These are phyloP conservation scores for Plusia festucae DNA, from an alignment of 2,888 invertebrate species.

Conservation along the genomic window DNA sequence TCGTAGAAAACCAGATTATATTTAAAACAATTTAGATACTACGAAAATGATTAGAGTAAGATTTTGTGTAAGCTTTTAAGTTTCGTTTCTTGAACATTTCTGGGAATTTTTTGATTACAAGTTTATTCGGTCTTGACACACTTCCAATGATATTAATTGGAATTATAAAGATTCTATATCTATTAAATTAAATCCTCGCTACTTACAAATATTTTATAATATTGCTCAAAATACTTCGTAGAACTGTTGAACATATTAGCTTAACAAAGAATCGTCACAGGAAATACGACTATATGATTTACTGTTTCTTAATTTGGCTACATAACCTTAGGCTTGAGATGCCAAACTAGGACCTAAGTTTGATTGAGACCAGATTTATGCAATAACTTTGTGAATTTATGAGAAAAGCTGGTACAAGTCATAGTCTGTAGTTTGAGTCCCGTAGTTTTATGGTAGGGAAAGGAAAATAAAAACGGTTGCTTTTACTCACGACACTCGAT, in stretches of 20 bases:
- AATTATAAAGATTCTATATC: too few species aligned
- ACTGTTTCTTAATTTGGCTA: conserved; percentile 42
- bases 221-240: too few species aligned
- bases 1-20: background rate
- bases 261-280: conserved; percentile 34
- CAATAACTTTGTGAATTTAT: conserved; percentile 53
- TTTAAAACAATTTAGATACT: background rate
- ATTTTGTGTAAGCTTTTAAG: too few species aligned
- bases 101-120: background rate
- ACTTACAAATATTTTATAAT: too few species aligned
- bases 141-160: background rate
- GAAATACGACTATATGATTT: conserved; percentile 43
- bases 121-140: background rate
- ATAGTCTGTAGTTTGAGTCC: conserved; percentile 25
- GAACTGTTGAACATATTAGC: conserved; percentile 24
- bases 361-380: conserved; percentile 58
- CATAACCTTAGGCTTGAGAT: conserved; percentile 38
- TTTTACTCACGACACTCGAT: conserved; percentile 37
- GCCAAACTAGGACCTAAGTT: conserved; percentile 49
- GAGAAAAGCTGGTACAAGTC: conserved; percentile 50
- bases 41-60: background rate
- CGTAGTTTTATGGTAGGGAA: conserved; percentile 26
- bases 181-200: background rate
- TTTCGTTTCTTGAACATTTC: background rate
- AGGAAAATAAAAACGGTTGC: conserved; percentile 33